A percentile compares a stretch with the other conserved stretches of the same genome.
phyloP scores from a whole-genome alignment of 2,888 invertebrate genomes.

The Caenorhabditis virilis region DNA sequence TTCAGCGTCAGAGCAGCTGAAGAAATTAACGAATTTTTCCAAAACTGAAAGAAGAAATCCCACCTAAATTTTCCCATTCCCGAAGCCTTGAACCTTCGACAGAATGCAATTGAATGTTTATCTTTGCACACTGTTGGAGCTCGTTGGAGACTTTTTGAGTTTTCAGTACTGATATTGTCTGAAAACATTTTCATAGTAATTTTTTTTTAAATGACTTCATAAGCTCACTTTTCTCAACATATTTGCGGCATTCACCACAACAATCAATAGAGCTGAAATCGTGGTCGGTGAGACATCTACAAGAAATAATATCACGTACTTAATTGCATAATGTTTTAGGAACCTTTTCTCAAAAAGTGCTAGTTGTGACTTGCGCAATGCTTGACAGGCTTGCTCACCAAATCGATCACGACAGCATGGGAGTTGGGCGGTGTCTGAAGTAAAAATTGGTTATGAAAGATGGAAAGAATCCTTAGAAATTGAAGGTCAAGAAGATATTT shows the following conservation, averaged over 20 bases:
- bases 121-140: conserved; percentile 52
- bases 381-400: conserved; percentile 53
- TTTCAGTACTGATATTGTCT: conserved; percentile 57
- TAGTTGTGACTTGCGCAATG: conserved; percentile 50
- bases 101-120: conserved; percentile 54
- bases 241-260: conserved; percentile 53
- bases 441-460: too few species aligned
- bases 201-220: conserved; percentile 1
- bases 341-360: conserved; percentile 49
- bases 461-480: too few species aligned
- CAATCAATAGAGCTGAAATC: conserved; percentile 58
- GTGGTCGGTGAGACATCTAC: conserved; percentile 53
- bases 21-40: too few species aligned
- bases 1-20: conserved; percentile 52
- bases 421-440: conserved; percentile 53
- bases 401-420: conserved; percentile 58
- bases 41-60: not conserved
- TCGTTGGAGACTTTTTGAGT: conserved; percentile 37
- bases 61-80: conserved; percentile 56
- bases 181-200: conserved; percentile 7
- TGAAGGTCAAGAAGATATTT: too few species aligned
- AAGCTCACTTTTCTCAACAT: conserved; percentile 49
- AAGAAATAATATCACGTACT: not conserved
- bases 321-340: not conserved
- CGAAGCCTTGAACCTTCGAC: conserved; percentile 49